Evolutionary conservation across 2,113 vertebrate species (phyloP).

Genomic region (Ondatra zibethicus): DNA sequence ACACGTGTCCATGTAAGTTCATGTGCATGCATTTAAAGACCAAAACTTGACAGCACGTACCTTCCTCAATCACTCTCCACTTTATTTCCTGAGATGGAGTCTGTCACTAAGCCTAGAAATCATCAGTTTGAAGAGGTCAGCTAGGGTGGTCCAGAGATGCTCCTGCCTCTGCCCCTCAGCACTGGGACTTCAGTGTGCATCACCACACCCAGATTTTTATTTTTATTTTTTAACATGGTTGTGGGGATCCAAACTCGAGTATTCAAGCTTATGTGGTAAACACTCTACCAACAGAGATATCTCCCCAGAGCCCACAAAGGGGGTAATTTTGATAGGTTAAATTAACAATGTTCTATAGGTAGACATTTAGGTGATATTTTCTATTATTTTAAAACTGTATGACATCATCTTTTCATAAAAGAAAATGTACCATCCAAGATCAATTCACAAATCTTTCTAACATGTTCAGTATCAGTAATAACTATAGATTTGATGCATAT

Average conservation of each 20-base stretch:
- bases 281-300: no score
- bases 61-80: not conserved
- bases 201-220: not conserved
- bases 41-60: not conserved
- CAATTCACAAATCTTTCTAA: not conserved
- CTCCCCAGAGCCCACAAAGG: not conserved
- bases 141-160: not conserved
- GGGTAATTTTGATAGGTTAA: not conserved
- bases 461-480: not conserved
- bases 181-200: not conserved
- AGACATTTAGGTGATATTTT: not conserved
- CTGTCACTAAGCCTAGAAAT: not conserved
- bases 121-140: not conserved
- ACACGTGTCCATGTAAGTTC: not conserved
- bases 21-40: no score
- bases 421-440: not conserved
- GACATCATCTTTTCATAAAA: conserved; percentile 15
- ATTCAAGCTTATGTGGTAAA: not conserved
- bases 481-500: not conserved
- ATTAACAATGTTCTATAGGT: not conserved
- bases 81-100: not conserved
- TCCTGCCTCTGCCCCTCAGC: not conserved
- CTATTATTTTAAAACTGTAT: conserved; percentile 24
- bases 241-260: not conserved
- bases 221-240: not conserved